Conservation (phyloP, 2,797 vertebrate genomes). For the Pantherophis alleghaniensis region DNA sequence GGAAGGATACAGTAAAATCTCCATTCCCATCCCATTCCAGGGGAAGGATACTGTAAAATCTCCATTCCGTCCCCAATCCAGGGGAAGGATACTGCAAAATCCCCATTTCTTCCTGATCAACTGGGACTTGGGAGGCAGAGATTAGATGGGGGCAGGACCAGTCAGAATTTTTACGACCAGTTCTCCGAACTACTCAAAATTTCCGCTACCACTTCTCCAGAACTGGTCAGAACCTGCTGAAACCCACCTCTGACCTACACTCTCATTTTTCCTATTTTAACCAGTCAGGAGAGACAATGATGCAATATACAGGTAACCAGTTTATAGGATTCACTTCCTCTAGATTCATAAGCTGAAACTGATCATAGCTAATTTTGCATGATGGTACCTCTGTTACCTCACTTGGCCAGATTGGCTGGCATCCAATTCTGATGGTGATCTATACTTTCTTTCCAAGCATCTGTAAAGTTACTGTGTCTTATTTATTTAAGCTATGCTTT, state of each 20-base stretch:
- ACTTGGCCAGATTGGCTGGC: not conserved
- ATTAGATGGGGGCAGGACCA: too few relatives aligned
- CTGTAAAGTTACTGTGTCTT: not conserved
- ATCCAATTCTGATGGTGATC: not conserved
- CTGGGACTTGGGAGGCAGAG: too few relatives aligned
- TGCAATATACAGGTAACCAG: not conserved
- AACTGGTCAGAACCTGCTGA: too few relatives aligned
- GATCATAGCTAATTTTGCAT: not conserved
- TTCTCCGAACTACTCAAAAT: too few relatives aligned
- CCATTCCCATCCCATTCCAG: too few relatives aligned
- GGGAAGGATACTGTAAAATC: too few relatives aligned
- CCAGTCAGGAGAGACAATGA: not conserved
- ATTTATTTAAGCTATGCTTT: not conserved
- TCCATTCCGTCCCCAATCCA: too few relatives aligned
- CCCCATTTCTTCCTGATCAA: too few relatives aligned
- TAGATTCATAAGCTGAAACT: not conserved
- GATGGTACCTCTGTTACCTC: not conserved
- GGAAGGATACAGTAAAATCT: too few relatives aligned
- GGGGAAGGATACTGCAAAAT: too few relatives aligned
- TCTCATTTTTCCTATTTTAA: not conserved
- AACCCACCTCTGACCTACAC: not conserved
- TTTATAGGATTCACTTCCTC: not conserved
- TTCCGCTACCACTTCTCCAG: too few relatives aligned
- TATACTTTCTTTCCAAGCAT: not conserved
- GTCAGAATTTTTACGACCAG: too few relatives aligned